Base-by-base conservation (phyloP, 2,888 invertebrate species). In the Metacarcinus magister region DNA sequence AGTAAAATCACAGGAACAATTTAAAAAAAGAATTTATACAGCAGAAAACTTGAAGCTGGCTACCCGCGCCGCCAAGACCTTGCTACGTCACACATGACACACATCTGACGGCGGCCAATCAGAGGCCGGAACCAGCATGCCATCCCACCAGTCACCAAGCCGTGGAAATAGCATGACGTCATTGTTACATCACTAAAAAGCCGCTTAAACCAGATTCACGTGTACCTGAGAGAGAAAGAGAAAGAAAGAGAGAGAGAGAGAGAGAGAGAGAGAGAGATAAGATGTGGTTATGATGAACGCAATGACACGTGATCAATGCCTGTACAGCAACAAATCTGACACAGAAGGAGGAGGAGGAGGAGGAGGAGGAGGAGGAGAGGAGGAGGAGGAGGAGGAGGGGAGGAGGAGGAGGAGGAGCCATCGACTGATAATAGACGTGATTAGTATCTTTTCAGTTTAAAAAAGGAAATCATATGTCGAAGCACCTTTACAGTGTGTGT, bases 201-300 rank as follows among this genome's bases (percentile, higher is more conserved):
- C 32, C 32, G 82, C 82, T 23, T 82, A 4, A 32, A 28, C 28
- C 82, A 28, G 67, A 67, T 67, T 67, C 67, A 23, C 28, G 54
- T 13, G 13, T 54, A 54, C 54, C 10, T 10, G 43, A 44, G 91
- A 44, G 91, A 44, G 91, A 44, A 44, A 44, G 91, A 44, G 91
- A 44, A 32, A 82, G 82, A 82, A 32, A 82, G 82, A 82, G 82
- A 82, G 82, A 82, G 82, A 82, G 82, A 82, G 82, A 82, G 82
- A 82, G 82, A 44, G 92, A 48, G 91, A 91, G 91, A 91, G 92
- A 92, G 48, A 92, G 48, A 92, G 92, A 92, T 23, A 54, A 44
- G 10, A 48, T 8, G 48, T 48, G 48, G 48, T 8, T 48, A 39
- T 43, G n/a, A 39, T 91, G 46, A 46, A 39, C 13, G 8, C 10